Evolutionary conservation across 2,797 vertebrate species (phyloP).

Genomic region (Hydrolagus colliei): DNA sequence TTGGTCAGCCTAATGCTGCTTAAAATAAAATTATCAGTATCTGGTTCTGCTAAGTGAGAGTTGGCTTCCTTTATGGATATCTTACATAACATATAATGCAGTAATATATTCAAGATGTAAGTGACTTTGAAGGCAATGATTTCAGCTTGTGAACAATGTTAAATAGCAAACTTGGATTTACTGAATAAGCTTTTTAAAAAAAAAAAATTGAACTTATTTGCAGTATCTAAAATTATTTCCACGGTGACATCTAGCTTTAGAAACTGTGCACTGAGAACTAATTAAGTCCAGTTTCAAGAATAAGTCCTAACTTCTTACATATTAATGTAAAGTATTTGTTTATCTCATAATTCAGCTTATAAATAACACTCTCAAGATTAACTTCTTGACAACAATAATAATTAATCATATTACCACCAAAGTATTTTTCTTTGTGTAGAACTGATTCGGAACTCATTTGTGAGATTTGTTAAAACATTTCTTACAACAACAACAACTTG

Average conservation of each 20-base stretch:
- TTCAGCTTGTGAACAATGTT: background rate
- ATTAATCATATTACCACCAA: too few relatives aligned
- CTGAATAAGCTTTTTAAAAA: background rate
- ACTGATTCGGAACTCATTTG: too few relatives aligned
- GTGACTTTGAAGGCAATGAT: background rate
- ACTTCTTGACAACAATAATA: too few relatives aligned
- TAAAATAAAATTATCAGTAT: background rate
- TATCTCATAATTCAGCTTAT: too few relatives aligned
- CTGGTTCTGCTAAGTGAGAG: background rate
- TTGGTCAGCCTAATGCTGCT: constrained; percentile 9
- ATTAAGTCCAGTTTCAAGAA: background rate
- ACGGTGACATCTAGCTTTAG: background rate
- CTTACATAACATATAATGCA: constrained; percentile 7
- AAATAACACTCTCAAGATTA: too few relatives aligned
- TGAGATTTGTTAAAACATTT: too few relatives aligned
- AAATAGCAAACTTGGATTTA: background rate
- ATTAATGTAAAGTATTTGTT: too few relatives aligned
- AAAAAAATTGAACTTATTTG: background rate
- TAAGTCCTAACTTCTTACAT: background rate
- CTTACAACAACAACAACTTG: too few relatives aligned
- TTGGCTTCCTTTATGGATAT: background rate
- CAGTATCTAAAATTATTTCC: background rate
- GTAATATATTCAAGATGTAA: constrained; percentile 5
- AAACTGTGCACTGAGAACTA: background rate
- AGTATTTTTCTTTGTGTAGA: too few relatives aligned